Conservation (phyloP, 2,888 invertebrate genomes). For the Nomada goodeniana region DNA sequence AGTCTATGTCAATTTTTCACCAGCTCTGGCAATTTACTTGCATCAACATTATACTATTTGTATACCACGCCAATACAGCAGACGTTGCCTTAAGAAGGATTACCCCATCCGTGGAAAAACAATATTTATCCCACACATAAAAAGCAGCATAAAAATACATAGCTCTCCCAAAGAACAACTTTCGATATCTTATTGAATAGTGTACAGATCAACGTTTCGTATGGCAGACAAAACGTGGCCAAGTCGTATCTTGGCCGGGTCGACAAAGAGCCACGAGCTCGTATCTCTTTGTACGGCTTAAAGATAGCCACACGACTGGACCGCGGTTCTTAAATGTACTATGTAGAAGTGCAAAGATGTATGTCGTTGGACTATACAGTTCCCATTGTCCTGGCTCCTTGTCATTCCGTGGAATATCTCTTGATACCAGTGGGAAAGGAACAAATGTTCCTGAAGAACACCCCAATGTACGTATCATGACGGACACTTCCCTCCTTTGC, state of each 20-base stretch:
- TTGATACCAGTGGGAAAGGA: slow-evolving; percentile 72
- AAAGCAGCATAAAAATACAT: background rate
- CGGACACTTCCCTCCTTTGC: slow-evolving; percentile 48
- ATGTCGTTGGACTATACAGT: slow-evolving; percentile 61
- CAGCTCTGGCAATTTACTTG: too few relatives aligned
- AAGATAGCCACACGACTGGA: slow-evolving; percentile 45
- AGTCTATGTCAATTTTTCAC: too few relatives aligned
- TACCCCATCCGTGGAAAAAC: too few relatives aligned
- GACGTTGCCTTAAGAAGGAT: too few relatives aligned
- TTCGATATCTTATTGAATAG: background rate
- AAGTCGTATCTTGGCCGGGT: slow-evolving; percentile 12
- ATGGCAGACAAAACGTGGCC: slow-evolving; percentile 2
- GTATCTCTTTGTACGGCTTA: slow-evolving; percentile 45
- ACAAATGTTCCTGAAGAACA: slow-evolving; percentile 73
- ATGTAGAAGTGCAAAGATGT: slow-evolving; percentile 44
- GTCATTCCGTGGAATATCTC: slow-evolving; percentile 75
- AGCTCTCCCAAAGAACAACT: background rate
- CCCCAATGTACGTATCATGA: slow-evolving; percentile 51
- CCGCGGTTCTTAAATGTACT: slow-evolving; percentile 67
- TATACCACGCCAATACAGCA: too few relatives aligned
- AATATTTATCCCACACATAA: background rate
- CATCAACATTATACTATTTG: too few relatives aligned
- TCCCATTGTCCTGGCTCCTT: slow-evolving; percentile 77
- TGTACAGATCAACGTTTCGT: slow-evolving; percentile 7
- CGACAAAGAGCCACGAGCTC: slow-evolving; percentile 22